phyloP scores from a whole-genome alignment of 2,797 vertebrate genomes.

The Hypotaenidia okinawae region DNA sequence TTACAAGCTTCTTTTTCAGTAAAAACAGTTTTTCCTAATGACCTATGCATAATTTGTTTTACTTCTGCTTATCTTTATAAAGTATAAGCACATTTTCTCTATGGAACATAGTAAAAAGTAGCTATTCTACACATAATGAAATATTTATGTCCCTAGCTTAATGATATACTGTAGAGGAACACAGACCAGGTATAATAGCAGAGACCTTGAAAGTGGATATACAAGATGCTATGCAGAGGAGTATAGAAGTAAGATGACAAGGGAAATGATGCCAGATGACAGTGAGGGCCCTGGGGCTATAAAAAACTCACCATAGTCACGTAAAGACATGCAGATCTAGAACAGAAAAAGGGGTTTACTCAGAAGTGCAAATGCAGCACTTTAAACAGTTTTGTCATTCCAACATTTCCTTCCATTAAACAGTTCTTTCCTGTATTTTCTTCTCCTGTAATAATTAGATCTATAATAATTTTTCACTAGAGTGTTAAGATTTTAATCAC shows the following conservation, averaged over 20 bases:
- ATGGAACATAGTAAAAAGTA: neutral
- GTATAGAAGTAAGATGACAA: neutral
- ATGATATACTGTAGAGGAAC: neutral
- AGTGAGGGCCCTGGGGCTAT: neutral
- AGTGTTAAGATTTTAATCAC: neutral
- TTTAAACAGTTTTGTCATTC: neutral
- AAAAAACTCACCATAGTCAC: neutral
- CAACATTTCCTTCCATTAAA: neutral
- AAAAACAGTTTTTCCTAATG: neutral
- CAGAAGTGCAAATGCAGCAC: rapidly evolving
- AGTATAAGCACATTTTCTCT: neutral
- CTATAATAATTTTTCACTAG: neutral
- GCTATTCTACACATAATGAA: neutral
- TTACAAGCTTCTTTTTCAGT: neutral
- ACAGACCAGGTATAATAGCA: neutral
- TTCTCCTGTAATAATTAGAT: neutral
- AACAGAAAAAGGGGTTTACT: neutral
- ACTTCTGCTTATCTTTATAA: neutral
- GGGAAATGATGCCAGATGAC: neutral
- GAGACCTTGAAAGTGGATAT: neutral
- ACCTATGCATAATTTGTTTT: neutral
- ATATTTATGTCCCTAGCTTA: neutral
- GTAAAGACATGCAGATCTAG: neutral
- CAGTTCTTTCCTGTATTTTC: neutral
- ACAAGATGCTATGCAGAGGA: neutral